Conservation (phyloP, 1,140 invertebrate genomes). For the Holotrichia oblita region DNA sequence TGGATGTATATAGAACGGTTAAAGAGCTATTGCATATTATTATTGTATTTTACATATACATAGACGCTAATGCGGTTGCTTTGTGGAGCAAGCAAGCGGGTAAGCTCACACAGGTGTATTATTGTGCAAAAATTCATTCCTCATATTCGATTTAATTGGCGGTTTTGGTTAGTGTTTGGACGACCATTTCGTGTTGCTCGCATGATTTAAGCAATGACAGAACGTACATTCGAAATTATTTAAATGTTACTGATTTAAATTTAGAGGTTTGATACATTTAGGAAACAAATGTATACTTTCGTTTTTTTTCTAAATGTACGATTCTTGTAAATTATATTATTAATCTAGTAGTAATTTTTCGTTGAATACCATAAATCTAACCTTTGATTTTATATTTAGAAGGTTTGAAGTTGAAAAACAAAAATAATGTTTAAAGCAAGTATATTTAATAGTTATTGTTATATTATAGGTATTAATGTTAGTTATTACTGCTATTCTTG, state of each 20-base stretch:
- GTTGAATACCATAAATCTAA: too few species aligned
- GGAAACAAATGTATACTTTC: too few species aligned
- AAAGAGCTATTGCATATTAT: background rate
- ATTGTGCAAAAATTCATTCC: conserved; percentile 8
- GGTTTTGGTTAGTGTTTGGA: background rate
- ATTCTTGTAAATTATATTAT: too few species aligned
- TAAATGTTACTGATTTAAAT: background rate
- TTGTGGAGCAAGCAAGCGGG: background rate
- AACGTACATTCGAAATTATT: background rate
- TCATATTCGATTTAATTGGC: background rate
- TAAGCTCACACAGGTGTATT: background rate
- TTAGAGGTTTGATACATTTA: too few species aligned
- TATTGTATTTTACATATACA: background rate
- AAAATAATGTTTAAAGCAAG: too few species aligned
- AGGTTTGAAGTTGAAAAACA: too few species aligned
- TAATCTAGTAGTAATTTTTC: too few species aligned
- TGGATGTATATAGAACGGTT: background rate
- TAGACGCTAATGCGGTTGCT: conserved; percentile 6
- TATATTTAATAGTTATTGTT: too few species aligned
- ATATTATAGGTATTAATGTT: too few species aligned
- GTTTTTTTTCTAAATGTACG: too few species aligned
- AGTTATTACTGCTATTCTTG: too few species aligned
- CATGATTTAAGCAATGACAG: background rate
- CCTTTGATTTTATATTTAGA: too few species aligned
- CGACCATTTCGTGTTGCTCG: background rate